Evolutionary conservation across 2,113 vertebrate genomes (phyloP).

Genomic region (Phodopus roborovskii): DNA sequence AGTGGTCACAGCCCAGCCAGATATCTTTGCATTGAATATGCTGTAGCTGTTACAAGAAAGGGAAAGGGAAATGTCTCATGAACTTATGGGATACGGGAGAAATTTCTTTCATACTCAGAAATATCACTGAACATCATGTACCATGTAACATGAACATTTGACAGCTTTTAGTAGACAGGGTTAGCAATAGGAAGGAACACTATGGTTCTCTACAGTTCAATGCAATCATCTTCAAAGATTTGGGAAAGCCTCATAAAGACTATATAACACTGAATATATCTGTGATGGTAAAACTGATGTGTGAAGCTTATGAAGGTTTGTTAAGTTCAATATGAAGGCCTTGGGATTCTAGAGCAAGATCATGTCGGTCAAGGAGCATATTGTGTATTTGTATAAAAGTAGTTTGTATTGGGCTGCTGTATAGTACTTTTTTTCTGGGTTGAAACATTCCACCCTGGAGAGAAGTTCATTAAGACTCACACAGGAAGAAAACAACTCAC

Average conservation of each 20-base stretch:
- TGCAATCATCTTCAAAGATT: no score
- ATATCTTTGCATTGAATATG: not conserved
- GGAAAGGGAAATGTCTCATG: fast-evolving
- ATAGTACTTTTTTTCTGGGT: not conserved
- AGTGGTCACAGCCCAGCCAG: no score
- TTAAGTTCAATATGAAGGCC: not conserved
- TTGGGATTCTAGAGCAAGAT: not conserved
- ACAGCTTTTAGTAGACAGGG: not conserved
- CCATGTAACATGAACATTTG: not conserved
- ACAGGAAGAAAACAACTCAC: not conserved
- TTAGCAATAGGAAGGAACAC: not conserved
- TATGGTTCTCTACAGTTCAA: not conserved
- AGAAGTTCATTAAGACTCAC: not conserved
- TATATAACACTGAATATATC: not conserved
- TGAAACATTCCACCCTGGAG: not conserved
- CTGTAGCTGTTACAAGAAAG: not conserved
- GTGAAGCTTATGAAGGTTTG: not conserved
- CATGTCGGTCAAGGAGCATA: not conserved
- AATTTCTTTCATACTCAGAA: not conserved
- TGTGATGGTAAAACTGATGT: not conserved
- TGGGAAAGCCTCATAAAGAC: not conserved
- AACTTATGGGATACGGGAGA: not conserved
- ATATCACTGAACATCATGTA: not conserved
- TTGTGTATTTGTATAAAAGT: not conserved
- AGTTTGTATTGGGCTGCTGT: fast-evolving